Evolutionary conservation across 2,113 vertebrate genomes (phyloP).

Genomic region (Hippocampus abdominalis): DNA sequence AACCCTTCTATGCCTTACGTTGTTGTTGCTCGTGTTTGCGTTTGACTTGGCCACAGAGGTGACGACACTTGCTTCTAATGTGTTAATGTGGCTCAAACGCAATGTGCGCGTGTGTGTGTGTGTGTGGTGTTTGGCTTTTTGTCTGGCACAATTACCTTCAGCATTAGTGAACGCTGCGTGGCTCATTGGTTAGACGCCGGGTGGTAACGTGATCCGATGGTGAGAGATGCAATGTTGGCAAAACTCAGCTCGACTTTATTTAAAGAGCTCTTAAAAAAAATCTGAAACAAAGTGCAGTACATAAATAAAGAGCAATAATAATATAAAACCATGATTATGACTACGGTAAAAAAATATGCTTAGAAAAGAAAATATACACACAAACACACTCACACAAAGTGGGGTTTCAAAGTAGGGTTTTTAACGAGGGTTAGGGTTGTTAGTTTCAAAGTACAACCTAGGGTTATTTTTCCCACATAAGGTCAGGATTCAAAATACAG

Average conservation of each 20-base stretch:
- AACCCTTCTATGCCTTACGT: no score
- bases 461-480: no score
- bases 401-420: no score
- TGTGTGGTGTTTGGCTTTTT: constrained; percentile 46
- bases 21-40: background rate
- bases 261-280: background rate
- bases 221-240: constrained; percentile 63
- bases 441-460: no score
- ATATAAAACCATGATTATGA: no score
- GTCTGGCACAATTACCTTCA: constrained; percentile 68
- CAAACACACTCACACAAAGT: no score
- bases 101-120: background rate
- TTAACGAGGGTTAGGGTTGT: no score
- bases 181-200: constrained; percentile 79
- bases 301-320: background rate
- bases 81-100: background rate
- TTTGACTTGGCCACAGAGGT: background rate
- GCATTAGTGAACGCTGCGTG: constrained; percentile 75
- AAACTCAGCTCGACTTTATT: background rate
- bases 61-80: background rate
- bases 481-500: no score
- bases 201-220: constrained; percentile 83
- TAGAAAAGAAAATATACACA: no score
- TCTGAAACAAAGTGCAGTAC: no score
- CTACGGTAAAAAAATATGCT: no score